Percentiles rank a stretch among this genome's conserved stretches.
Conservation (phyloP, 1,140 invertebrate species). For the Aporrectodea caliginosa region DNA sequence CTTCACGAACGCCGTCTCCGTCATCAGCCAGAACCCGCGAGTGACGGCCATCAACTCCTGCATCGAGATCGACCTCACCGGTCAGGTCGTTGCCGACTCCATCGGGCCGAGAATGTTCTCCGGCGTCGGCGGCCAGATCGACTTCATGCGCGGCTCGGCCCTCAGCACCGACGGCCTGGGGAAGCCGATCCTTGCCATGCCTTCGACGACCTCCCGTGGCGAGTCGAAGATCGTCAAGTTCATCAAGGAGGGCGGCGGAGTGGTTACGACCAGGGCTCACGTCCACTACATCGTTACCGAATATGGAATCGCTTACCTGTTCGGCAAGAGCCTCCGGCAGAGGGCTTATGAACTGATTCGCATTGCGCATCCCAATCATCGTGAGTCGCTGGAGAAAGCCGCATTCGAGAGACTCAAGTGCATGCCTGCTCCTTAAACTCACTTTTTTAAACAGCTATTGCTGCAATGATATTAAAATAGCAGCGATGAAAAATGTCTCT, state of each 20-base stretch:
- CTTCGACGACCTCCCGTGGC: conserved; percentile 78
- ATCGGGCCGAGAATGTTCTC: conserved; percentile 90
- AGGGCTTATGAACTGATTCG: conserved; percentile 82
- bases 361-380: conserved; percentile 83
- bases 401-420: conserved; percentile 81
- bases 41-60: conserved; percentile 96
- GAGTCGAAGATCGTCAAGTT: conserved; percentile 81
- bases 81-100: conserved; percentile 80
- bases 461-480: too few relatives aligned
- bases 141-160: conserved; percentile 87
- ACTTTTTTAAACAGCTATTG: too few relatives aligned
- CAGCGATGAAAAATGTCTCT: too few relatives aligned
- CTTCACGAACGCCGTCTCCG: conserved; percentile 72
- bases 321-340: conserved; percentile 83
- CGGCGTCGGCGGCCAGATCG: conserved; percentile 83
- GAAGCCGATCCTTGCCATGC: conserved; percentile 88
- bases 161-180: conserved; percentile 81
- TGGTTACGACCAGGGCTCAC: conserved; percentile 86
- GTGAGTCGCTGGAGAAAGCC: conserved; percentile 74
- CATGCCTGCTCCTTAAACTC: conserved; percentile 72
- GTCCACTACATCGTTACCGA: conserved; percentile 91
- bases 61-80: conserved; percentile 93
- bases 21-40: conserved; percentile 77
- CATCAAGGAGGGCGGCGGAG: conserved; percentile 80
- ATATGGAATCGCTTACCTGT: conserved; percentile 82